Evolutionary conservation across 2,797 vertebrate genomes (phyloP).

Genomic region (Micropoecilia bifurca): DNA sequence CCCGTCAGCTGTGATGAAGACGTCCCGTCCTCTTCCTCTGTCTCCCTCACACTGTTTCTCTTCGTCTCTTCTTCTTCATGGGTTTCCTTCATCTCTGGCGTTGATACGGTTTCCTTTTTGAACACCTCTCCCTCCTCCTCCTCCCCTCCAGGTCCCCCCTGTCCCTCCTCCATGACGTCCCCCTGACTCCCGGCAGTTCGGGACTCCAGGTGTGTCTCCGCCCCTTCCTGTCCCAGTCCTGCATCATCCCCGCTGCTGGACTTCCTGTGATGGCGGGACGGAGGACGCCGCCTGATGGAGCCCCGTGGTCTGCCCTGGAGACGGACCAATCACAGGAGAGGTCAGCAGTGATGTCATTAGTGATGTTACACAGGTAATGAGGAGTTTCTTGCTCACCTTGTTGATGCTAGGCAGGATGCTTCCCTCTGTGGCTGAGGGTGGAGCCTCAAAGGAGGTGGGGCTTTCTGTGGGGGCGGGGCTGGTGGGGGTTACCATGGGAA

Average conservation of each 20-base stretch:
- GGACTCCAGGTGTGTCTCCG: slow-evolving; percentile 10
- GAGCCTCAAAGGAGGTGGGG: slow-evolving; percentile 75
- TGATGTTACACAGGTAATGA: neutral
- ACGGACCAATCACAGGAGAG: slow-evolving; percentile 20
- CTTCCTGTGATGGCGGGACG: slow-evolving; percentile 74
- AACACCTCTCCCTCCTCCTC: slow-evolving; percentile 23
- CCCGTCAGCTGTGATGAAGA: slow-evolving; percentile 6
- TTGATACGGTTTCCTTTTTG: slow-evolving; percentile 5
- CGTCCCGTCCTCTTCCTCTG: neutral
- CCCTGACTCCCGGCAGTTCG: neutral
- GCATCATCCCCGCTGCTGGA: slow-evolving; percentile 69
- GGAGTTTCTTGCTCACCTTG: slow-evolving; percentile 65
- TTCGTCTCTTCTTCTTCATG: neutral
- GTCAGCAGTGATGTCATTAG: neutral
- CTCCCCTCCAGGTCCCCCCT: slow-evolving; percentile 2
- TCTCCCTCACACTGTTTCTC: neutral
- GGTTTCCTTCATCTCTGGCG: neutral
- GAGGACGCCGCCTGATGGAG: slow-evolving; percentile 79
- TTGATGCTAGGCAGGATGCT: slow-evolving; percentile 68
- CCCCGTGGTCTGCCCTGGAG: slow-evolving; percentile 74
- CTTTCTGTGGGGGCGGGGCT: slow-evolving; percentile 51
- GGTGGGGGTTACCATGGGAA: slow-evolving; percentile 16
- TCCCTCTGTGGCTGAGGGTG: slow-evolving; percentile 63
- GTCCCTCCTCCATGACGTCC: neutral
- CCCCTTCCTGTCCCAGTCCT: neutral